Evolutionary conservation across 2,113 vertebrate genomes (phyloP), one percentile per base, ranked within the genome.

Genomic region (Neodon shergylaensis): DNA sequence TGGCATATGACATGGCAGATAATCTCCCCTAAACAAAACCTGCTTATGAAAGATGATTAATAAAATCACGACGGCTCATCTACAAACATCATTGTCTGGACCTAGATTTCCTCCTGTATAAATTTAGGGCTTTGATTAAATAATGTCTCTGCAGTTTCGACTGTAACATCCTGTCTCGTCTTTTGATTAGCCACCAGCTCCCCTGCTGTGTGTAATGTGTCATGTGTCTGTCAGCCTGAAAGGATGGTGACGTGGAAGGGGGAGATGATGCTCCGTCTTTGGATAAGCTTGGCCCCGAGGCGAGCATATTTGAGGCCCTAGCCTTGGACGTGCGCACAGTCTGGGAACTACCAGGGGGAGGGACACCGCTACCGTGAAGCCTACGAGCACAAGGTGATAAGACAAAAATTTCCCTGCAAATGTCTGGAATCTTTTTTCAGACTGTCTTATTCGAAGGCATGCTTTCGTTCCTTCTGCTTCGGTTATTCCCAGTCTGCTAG

Each of bases 21-120:
- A 52, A 68, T 63, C 49, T 5, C 21, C 89, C 83, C 2, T 26
- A 81, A 94, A 89, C 24, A 95, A 87, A 65, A 87, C 12, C 24
- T n/a, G 14, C 22, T 84, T 90, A 87, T 84, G 65, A 87, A 83
- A 65, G 39, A 1, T 83, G 9, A 54, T 90, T 78, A 90, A 77
- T 90, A 68, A 91, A 93, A 74, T 61, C 21, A 87, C 66, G 76
- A 76, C 78, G 54, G 39, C 65, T 88, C 36, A 42, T 78, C 47
- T 66, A 49, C 44, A 66, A 44, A 58, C 76, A 85, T 78, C 66
- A 42, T n/a, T 96, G 49, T 88, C 66, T 63, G 26, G 17, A 3
- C 19, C 47, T 92, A 68, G 42, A 77, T 92, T 66, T 94, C 44
- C 86, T 96, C n/a, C 61, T 36, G 36, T 90, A 47, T 66, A 91